phyloP scores from a whole-genome alignment of 2,113 vertebrate species.

The Herpailurus yagouaroundi region DNA sequence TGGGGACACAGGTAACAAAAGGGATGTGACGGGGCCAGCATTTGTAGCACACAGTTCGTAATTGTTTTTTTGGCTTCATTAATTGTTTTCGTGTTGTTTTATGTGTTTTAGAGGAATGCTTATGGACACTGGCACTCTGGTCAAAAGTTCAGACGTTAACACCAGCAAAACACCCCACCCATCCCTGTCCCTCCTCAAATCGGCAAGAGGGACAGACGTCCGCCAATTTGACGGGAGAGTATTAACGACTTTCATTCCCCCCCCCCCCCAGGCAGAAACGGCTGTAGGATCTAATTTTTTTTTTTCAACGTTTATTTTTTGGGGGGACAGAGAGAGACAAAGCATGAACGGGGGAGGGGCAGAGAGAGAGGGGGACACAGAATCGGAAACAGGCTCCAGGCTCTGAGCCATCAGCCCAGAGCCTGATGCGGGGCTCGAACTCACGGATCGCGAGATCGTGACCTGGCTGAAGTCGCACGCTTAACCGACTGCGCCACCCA shows the following conservation, averaged over 20 bases:
- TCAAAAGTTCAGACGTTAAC: not conserved
- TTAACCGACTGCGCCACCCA: too few relatives aligned
- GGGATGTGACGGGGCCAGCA: not conserved
- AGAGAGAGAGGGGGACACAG: too few relatives aligned
- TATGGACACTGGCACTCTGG: not conserved
- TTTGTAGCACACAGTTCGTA: not conserved
- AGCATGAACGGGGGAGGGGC: too few relatives aligned
- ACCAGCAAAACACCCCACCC: not conserved
- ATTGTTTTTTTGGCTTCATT: not conserved
- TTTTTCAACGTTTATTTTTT: too few relatives aligned
- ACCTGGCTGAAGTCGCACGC: too few relatives aligned
- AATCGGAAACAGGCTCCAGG: too few relatives aligned
- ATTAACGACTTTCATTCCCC: not conserved
- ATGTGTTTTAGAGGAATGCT: not conserved
- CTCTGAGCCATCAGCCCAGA: too few relatives aligned
- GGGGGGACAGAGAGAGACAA: too few relatives aligned
- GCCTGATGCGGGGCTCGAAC: too few relatives aligned
- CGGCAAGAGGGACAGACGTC: not conserved
- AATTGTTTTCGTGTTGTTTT: slow-evolving; percentile 8
- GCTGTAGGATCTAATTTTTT: not conserved
- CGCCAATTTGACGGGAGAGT: not conserved
- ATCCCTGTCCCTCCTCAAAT: not conserved
- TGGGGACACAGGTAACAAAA: not conserved
- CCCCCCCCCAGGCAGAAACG: not conserved
- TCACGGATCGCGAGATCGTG: too few relatives aligned